Evolutionary conservation across 2,797 vertebrate genomes (phyloP), one percentile per base, ranked within the genome.

Genomic region (Poecilia velifera): DNA sequence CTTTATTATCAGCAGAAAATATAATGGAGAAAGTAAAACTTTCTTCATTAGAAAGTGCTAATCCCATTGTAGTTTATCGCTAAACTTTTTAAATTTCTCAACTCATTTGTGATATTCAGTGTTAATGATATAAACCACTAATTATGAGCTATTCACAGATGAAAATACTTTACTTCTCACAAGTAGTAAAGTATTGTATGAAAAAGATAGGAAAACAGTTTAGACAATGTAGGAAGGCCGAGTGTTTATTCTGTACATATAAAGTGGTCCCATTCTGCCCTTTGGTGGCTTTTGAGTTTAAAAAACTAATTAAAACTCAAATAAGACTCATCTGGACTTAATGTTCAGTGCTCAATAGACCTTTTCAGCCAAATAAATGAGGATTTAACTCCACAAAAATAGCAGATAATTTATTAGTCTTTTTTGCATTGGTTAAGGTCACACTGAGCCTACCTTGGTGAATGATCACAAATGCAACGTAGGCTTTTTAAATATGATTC

Each of bases 1-100:
- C 57, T 84, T 64, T 64, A 7, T 74, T 83, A 34, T 86, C 76
- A 62, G 76, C 46, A 77, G 64, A 57, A 78, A 82, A 81, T 74
- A 34, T 47, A 73, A 76, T 70, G 25, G 55, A 49, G 41, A 82
- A 16, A 83, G 51, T 45, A 45, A 66, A 80, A 62, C n/a, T 22
- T 51, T 51, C 49, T 51, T 49, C 47, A 22, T 49, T 49, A 49
- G 47, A 49, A 51, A 22, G 49, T 22, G 77, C 66, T 47, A 53
- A 85, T 68, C 66, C 34, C 46, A 51, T 74, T 59, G 14, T 28
- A 64, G 64, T 83, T 74, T 1, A 3, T 79, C 47, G 41, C 45
- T 45, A 22, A 68, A 14, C 18, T 75, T 70, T 77, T 31, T 20
- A 25, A 43, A 66, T 73, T 70, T 3, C 45, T 46, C 20, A 66